Conservation (phyloP, 2,113 vertebrate species). For the Gasterosteus nipponicus region DNA sequence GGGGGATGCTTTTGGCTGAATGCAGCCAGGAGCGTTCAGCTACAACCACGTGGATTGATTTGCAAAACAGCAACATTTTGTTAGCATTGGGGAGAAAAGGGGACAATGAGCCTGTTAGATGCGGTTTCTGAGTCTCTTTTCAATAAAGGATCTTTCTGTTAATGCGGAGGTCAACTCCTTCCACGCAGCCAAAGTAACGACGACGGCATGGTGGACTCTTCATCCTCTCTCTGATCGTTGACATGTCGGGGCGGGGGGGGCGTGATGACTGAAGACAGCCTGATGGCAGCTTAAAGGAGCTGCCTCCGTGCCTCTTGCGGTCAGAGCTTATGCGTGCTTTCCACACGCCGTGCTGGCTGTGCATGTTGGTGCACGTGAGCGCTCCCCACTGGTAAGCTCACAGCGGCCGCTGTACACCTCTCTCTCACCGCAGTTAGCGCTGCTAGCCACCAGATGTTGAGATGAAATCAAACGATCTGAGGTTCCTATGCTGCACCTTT, state of each 20-base stretch:
- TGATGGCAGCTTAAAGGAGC: background rate
- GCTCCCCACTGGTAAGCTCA: no score
- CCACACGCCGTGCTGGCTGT: background rate
- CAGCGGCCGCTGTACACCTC: no score
- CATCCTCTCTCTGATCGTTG: background rate
- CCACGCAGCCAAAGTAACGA: background rate
- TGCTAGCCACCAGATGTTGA: background rate
- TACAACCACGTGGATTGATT: slow-evolving; percentile 23
- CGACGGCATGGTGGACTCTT: background rate
- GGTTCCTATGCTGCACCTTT: background rate
- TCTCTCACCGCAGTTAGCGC: no score
- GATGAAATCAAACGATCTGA: background rate
- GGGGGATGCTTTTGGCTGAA: background rate
- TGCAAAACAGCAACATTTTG: slow-evolving; percentile 1
- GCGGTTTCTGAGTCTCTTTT: slow-evolving; percentile 34
- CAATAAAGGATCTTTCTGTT: slow-evolving; percentile 17
- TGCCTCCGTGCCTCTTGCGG: background rate
- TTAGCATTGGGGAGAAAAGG: background rate
- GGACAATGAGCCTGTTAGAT: slow-evolving; percentile 8
- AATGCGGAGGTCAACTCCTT: background rate
- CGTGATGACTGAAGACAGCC: background rate
- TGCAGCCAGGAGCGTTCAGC: slow-evolving; percentile 6
- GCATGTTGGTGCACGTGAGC: background rate
- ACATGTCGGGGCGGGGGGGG: background rate
- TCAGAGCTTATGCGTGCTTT: background rate